Evolutionary conservation across 2,113 vertebrate genomes (phyloP).

Genomic region (Bucco capensis): DNA sequence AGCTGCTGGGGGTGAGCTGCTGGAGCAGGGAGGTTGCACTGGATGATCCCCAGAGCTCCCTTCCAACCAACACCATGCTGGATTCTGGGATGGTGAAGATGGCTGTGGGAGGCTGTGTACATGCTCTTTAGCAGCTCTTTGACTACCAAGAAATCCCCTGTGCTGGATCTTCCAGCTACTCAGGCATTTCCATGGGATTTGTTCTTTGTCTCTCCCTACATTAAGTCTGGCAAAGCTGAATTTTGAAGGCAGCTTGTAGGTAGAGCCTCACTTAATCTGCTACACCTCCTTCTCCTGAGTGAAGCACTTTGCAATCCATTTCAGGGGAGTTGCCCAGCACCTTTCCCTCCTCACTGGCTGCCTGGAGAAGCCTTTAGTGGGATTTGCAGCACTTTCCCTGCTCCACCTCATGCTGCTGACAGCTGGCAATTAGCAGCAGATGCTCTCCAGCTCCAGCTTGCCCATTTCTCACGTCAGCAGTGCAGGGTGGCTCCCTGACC

Average conservation of each 20-base stretch:
- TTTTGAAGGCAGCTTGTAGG: neutral
- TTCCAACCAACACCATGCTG: neutral
- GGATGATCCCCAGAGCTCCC: neutral
- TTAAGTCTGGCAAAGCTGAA: neutral
- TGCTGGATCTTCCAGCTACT: neutral
- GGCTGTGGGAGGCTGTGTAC: neutral
- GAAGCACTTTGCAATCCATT: neutral
- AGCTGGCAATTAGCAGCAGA: neutral
- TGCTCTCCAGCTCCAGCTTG: neutral
- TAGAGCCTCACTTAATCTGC: neutral
- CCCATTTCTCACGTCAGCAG: neutral
- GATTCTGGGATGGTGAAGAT: neutral
- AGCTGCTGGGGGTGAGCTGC: neutral
- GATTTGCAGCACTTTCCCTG: neutral
- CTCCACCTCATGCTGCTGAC: neutral
- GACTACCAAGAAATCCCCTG: neutral
- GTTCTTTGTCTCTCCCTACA: neutral
- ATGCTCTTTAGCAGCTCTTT: accelerated
- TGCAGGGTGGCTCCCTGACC: neutral
- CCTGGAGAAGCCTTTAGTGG: neutral
- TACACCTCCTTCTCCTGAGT: no score
- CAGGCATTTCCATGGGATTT: neutral
- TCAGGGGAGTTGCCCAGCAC: neutral
- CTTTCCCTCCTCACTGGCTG: neutral
- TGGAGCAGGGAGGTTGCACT: neutral